Evolutionary conservation across 2,888 invertebrate species (phyloP).

Genomic region (Coelinius sp.): DNA sequence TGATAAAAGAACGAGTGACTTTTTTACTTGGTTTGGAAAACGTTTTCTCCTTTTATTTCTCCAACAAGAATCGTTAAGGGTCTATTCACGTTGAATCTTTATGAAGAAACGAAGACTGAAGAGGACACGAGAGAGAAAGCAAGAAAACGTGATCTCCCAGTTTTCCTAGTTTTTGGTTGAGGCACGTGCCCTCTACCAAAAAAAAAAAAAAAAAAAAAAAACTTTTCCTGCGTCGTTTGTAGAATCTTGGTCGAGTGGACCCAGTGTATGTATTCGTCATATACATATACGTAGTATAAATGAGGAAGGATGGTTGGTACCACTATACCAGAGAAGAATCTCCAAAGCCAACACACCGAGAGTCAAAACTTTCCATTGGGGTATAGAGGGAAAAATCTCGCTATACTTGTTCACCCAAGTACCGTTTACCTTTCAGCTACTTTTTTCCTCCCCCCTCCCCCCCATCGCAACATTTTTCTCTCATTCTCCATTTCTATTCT

Average conservation of each 20-base stretch:
- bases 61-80: slow-evolving; percentile 45
- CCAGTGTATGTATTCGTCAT: slow-evolving; percentile 14
- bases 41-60: slow-evolving; percentile 19
- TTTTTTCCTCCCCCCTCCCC: background rate
- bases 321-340: background rate
- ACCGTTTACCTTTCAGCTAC: slow-evolving; percentile 28
- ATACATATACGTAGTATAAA: slow-evolving; percentile 17
- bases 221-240: slow-evolving; percentile 29
- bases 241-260: slow-evolving; percentile 28
- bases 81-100: slow-evolving; percentile 45
- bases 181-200: slow-evolving; percentile 27
- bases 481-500: background rate
- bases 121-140: slow-evolving; percentile 18
- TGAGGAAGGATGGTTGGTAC: slow-evolving; percentile 14
- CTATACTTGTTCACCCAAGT: slow-evolving; percentile 23
- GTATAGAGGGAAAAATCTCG: slow-evolving; percentile 22
- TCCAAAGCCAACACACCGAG: slow-evolving; percentile 23
- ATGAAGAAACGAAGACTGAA: slow-evolving; percentile 20
- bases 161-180: slow-evolving; percentile 16
- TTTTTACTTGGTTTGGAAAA: slow-evolving; percentile 3
- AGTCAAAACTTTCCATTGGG: slow-evolving; percentile 36
- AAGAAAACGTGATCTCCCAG: slow-evolving; percentile 18
- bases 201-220: too few species aligned
- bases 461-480: background rate
- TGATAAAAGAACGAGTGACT: too few species aligned